Conservation (phyloP, 92 coral and sea anemone species). For the Parazoanthus darwini region DNA sequence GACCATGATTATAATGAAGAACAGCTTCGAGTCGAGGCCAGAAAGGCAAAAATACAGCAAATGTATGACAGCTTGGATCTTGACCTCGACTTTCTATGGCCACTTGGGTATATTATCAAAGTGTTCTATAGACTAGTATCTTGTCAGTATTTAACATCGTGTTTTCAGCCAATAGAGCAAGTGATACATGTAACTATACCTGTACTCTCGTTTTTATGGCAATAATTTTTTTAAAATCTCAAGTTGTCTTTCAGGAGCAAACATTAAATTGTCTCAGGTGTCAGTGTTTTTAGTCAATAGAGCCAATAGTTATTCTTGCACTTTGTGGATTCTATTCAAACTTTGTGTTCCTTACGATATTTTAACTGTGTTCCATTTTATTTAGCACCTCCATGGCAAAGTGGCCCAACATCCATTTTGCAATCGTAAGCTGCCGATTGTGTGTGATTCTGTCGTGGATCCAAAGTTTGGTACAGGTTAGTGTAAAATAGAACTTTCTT, state of each 20-base stretch:
- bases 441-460: constrained; percentile 95
- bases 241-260: no score
- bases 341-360: background rate
- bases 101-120: no score
- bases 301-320: background rate
- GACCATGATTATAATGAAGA: no score
- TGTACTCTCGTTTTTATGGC: background rate
- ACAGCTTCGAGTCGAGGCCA: no score
- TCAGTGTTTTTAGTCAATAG: background rate
- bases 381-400: constrained; percentile 96
- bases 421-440: constrained; percentile 85
- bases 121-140: background rate
- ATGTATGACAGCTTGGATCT: no score
- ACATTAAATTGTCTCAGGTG: background rate
- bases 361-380: background rate
- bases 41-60: no score
- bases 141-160: background rate
- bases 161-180: background rate
- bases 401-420: constrained; percentile 97
- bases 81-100: no score
- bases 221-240: background rate
- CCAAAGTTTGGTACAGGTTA: constrained; percentile 99
- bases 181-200: background rate
- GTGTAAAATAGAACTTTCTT: background rate
- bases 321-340: background rate